Base-by-base conservation (phyloP, 2,797 vertebrate genomes). In the Siniperca scherzeri region DNA sequence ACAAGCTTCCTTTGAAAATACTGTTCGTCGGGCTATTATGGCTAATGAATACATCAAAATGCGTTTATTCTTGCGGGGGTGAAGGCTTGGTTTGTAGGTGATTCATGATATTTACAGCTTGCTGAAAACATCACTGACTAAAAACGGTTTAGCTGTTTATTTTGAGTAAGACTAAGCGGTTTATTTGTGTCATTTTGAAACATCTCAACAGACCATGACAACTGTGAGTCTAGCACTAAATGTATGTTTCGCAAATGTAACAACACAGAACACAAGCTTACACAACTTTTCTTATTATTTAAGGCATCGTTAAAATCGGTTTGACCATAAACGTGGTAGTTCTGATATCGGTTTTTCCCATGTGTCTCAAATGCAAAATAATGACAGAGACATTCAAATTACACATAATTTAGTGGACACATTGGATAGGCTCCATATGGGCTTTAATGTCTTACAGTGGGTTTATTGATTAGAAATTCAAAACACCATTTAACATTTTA, bases 61-160 rank as follows among this genome's bases (percentile, higher is more conserved):
- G 0, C 2, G 0, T 5, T 7, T 4, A 22, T 25, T 36, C 1
- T 2, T 38, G 7, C 0, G 1, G 9, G 0, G 0, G 0, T 36
- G 3, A 4, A 5, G 14, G 5, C 1, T 6, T 1, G 2, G 0
- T 42, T 48, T n/a, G 3, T n/a, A 5, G 2, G 4, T 3, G 1
- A 42, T 5, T 5, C 3, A 16, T 17, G 3, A 0, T 8, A n/a
- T 36, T 53, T 33, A 65, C 2, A 25, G 7, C 11, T 57, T 59
- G 33, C 1, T 56, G 7, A 21, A 40, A 59, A 70, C 13, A 6
- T 13, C 40, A 12, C 14, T 30, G 6, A 19, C 14, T 3, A 2
- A 56, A 59, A 36, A 22, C 1, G 0, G 0, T 25, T 30, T 30
- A 30, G 30, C 30, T 30, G 30, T 30, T 30, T 3, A 21, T 40